Conservation (phyloP, 2,113 vertebrate genomes). For the Peromyscus californicus region DNA sequence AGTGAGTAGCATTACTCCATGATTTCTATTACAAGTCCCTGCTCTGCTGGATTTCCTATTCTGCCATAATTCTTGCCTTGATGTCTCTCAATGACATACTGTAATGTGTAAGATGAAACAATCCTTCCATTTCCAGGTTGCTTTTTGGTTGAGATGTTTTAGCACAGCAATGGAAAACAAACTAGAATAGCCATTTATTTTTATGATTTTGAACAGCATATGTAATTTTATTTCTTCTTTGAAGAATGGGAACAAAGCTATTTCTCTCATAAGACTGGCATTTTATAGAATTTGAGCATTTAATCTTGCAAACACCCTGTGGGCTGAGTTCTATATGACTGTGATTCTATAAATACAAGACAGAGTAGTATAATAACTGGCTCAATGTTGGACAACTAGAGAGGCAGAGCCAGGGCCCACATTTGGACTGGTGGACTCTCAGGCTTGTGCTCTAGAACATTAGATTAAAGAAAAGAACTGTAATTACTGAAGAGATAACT, state of each 20-base stretch:
- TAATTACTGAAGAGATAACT: background rate
- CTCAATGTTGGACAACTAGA: background rate
- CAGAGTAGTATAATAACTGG: background rate
- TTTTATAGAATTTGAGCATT: conserved; percentile 34
- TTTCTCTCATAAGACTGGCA: background rate
- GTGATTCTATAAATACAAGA: background rate
- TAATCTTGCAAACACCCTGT: background rate
- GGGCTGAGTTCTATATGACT: background rate
- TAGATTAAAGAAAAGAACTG: conserved; percentile 11
- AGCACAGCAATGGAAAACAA: background rate
- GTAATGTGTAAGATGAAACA: background rate
- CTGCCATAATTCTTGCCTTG: background rate
- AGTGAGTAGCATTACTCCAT: background rate
- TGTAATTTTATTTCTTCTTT: background rate
- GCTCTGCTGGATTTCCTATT: background rate
- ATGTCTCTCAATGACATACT: background rate
- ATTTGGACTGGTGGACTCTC: background rate
- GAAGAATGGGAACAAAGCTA: background rate
- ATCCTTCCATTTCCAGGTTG: background rate
- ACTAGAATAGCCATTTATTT: background rate
- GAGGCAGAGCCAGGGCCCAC: background rate
- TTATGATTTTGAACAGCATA: background rate
- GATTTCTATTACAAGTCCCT: background rate
- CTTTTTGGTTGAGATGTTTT: background rate
- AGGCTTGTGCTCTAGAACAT: background rate